A percentile compares a stretch with the other conserved stretches of the same genome.
phyloP scores from a whole-genome alignment of 2,888 invertebrate species.

The Willowsia nigromaculata region DNA sequence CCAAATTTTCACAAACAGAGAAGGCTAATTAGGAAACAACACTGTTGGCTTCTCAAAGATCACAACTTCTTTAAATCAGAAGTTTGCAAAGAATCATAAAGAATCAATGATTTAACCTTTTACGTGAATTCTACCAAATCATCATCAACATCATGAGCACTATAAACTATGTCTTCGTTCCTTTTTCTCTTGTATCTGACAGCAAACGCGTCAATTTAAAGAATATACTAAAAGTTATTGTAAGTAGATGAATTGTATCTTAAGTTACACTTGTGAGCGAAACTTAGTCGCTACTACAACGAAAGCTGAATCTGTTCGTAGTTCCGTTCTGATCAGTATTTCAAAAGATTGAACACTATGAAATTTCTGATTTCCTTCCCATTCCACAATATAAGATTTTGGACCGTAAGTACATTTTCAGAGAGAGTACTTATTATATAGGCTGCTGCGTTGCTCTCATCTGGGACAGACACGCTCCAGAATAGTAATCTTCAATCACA shows the following conservation, averaged over 20 bases:
- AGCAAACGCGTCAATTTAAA: background rate
- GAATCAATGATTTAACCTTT: background rate
- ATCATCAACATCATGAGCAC: background rate
- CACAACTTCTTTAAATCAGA: background rate
- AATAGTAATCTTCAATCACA: slow-evolving; percentile 67
- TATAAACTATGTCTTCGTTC: background rate
- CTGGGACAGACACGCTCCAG: slow-evolving; percentile 50
- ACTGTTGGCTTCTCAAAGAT: background rate
- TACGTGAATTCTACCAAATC: background rate
- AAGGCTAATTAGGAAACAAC: background rate
- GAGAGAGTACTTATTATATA: too few species aligned
- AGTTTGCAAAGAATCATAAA: background rate
- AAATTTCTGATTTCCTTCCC: background rate
- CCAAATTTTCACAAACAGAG: background rate
- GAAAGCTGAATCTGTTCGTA: background rate
- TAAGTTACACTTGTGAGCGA: background rate
- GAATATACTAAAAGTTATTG: background rate
- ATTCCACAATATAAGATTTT: background rate
- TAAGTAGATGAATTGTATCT: background rate
- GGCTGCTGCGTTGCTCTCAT: slow-evolving; percentile 23
- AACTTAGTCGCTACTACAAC: background rate
- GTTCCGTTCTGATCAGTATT: background rate
- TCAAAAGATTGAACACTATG: too few species aligned
- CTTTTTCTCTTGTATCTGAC: background rate
- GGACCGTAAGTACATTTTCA: background rate